Base-by-base conservation (phyloP, 2,113 vertebrate species). In the Syrmaticus mikado region DNA sequence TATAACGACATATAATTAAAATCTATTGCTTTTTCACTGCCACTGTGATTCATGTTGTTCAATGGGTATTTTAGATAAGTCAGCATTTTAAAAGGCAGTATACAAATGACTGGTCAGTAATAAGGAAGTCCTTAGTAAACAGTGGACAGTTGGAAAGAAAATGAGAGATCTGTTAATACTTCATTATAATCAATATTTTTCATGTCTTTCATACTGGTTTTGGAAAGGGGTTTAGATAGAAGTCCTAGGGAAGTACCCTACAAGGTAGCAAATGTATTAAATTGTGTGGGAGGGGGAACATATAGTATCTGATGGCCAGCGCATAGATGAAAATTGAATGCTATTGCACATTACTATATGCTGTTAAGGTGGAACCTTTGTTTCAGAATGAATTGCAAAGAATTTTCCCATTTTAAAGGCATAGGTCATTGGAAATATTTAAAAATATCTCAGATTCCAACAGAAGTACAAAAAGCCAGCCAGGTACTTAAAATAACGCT, bases 281-380 rank as follows among this genome's bases (percentile, higher is more conserved):
- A 74, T 84, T 64, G 17, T 74, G 41, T 79, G 66, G 74, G 13
- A 93, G 62, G 68, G 50, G 90, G 55, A 87, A 18, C 77, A 65
- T 87, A 6, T 43, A 58, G 81, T 86, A 15, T 89, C 61, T 86
- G 25, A 79, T 88, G 81, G 58, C 91, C 90, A 94, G 85, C 70
- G 32, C 12, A 10, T 15, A 61, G 73, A 18, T 48, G n/a, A 64
- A 70, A 96, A 45, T 65, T 5, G 57, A 94, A 87, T 89, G 41
- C 64, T 74, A 5, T 67, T 94, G 30, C 78, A 78, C 30, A 75
- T 11, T 72, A 82, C 18, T 55, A 5, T 82, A 8, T 91, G 41
- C 43, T 34, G 3, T 92, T 95, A 95, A 96, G 92, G 93, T 95
- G 86, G 95, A 97, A 95, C 46, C 88, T 96, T 94, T 68, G 19